Percentiles rank a stretch among this genome's conserved stretches.
These are phyloP conservation scores for Folsomia candida DNA, from an alignment of 2,888 invertebrate genomes.

Conservation along the genomic window DNA sequence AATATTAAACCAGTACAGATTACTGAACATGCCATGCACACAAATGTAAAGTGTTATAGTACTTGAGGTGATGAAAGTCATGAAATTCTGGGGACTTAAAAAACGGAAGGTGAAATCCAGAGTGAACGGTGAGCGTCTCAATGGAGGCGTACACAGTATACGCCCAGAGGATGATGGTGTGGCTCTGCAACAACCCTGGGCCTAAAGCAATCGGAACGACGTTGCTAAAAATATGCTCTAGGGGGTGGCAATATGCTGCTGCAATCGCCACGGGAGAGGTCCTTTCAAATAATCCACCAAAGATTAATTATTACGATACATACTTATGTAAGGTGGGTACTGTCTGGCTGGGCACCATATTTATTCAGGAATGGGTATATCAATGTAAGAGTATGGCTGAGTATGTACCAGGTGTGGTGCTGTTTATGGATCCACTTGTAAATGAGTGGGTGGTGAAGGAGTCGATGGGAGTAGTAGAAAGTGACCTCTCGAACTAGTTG, in stretches of 20 bases:
- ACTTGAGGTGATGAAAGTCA: slow-evolving; percentile 61
- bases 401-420: slow-evolving; percentile 38
- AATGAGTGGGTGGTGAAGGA: slow-evolving; percentile 27
- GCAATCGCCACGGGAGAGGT: slow-evolving; percentile 31
- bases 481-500: slow-evolving; percentile 74
- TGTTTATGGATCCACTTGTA: slow-evolving; percentile 37
- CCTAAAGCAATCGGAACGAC: slow-evolving; percentile 25
- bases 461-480: slow-evolving; percentile 76
- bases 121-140: slow-evolving; percentile 26
- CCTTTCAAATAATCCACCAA: no score
- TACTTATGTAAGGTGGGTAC: no score
- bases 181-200: slow-evolving; percentile 20
- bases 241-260: slow-evolving; percentile 32
- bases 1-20: background rate
- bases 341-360: no score
- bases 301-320: no score
- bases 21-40: background rate
- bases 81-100: slow-evolving; percentile 29
- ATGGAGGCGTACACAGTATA: slow-evolving; percentile 8
- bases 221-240: slow-evolving; percentile 33
- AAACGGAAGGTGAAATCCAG: slow-evolving; percentile 33
- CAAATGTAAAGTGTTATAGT: slow-evolving; percentile 25
- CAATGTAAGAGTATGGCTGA: no score
- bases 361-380: no score
- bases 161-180: slow-evolving; percentile 21